These are phyloP conservation scores for Mareca penelope DNA, from an alignment of 2,797 vertebrate genomes.

Conservation along the genomic window DNA sequence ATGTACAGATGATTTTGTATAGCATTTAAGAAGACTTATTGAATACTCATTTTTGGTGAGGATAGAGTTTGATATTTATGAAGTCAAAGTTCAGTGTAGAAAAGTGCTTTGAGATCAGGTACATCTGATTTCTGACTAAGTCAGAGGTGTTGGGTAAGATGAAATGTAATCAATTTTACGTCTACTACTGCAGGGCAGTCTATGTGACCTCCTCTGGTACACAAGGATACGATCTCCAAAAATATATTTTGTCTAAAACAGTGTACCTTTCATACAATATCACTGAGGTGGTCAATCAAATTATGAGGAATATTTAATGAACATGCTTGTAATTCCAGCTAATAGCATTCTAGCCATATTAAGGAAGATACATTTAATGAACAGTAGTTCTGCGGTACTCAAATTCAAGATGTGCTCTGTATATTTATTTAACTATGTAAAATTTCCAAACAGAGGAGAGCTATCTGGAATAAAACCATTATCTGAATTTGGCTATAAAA, in stretches of 20 bases:
- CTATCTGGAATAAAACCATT: background rate
- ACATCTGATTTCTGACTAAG: background rate
- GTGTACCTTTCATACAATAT: conserved; percentile 15
- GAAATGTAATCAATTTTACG: conserved; percentile 4
- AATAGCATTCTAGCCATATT: background rate
- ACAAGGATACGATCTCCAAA: background rate
- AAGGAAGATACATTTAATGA: background rate
- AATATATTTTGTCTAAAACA: conserved; percentile 16
- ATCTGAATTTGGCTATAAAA: background rate
- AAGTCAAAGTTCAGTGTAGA: background rate
- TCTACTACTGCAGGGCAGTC: background rate
- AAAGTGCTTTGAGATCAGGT: background rate
- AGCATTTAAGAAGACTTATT: background rate
- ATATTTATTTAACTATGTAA: conserved; percentile 14
- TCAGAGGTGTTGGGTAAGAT: conserved; percentile 1
- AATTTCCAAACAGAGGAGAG: background rate
- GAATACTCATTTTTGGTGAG: background rate
- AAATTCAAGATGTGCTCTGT: background rate
- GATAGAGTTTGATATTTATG: background rate
- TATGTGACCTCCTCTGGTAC: background rate
- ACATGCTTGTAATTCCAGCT: conserved; percentile 26
- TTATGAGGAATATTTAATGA: conserved; percentile 31
- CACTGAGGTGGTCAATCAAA: background rate
- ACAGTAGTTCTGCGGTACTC: background rate
- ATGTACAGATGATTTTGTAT: background rate